Evolutionary conservation across 2,113 vertebrate genomes (phyloP).

Genomic region (Catagonus wagneri): DNA sequence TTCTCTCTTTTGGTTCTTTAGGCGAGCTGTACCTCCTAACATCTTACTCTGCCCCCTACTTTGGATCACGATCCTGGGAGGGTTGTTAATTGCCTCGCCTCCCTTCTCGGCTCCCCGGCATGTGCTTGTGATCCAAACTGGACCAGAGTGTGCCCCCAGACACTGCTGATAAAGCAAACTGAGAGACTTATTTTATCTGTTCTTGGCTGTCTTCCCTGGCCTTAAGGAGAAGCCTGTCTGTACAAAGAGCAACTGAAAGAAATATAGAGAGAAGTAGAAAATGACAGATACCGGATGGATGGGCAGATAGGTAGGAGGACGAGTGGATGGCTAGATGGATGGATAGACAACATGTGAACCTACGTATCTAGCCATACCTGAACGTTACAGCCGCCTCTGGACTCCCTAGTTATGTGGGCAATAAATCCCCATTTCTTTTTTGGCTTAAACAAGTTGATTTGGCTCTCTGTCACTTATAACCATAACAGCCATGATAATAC

Average conservation of each 20-base stretch:
- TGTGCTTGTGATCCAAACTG: constrained; percentile 31
- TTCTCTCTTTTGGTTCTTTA: neutral
- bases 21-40: neutral
- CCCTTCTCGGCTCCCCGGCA: neutral
- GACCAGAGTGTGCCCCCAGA: neutral
- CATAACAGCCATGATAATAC: neutral
- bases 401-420: neutral
- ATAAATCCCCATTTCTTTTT: constrained; percentile 12
- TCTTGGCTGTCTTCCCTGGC: constrained; percentile 15
- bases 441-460: constrained; percentile 45
- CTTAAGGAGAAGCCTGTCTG: constrained; percentile 30
- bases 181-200: neutral
- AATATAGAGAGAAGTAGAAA: neutral
- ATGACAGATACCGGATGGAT: neutral
- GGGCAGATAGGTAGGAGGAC: neutral
- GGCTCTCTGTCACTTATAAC: constrained; percentile 24
- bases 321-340: neutral
- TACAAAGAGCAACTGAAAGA: constrained; percentile 20
- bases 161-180: constrained; percentile 22
- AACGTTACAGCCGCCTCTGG: neutral
- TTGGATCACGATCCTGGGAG: neutral
- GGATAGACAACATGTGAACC: neutral
- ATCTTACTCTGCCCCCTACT: neutral
- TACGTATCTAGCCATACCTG: neutral
- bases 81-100: neutral